Evolutionary conservation across 2,113 vertebrate genomes (phyloP).

Genomic region (Egretta garzetta): DNA sequence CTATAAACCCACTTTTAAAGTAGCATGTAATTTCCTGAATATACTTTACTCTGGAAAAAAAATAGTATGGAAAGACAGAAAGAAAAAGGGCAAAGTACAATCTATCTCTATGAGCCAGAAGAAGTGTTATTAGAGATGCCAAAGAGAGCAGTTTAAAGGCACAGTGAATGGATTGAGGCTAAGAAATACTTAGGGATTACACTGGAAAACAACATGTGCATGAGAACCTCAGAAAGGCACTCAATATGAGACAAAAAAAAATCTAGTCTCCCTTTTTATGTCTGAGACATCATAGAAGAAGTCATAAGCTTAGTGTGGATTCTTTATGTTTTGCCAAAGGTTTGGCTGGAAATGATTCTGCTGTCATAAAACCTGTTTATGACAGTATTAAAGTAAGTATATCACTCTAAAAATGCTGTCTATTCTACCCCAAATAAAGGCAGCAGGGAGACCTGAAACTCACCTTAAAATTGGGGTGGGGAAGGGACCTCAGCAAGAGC

Average conservation of each 20-base stretch:
- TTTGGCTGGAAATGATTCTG: conserved; percentile 43
- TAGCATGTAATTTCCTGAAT: neutral
- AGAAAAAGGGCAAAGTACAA: neutral
- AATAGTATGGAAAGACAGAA: neutral
- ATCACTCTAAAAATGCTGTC: conserved; percentile 4
- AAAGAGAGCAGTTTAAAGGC: neutral
- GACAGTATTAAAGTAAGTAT: conserved; percentile 32
- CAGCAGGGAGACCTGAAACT: neutral
- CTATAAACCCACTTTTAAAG: neutral
- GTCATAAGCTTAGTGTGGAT: conserved; percentile 26
- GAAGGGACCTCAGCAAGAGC: neutral
- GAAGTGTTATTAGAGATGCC: neutral
- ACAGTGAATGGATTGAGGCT: neutral
- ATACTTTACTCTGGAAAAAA: neutral
- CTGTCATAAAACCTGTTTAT: conserved; percentile 55
- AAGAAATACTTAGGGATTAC: neutral
- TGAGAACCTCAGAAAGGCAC: neutral
- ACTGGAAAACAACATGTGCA: neutral
- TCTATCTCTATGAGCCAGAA: neutral
- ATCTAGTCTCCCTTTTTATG: neutral
- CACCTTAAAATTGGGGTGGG: neutral
- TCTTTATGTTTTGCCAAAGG: conserved; percentile 57
- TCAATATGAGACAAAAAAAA: neutral
- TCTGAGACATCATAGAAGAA: conserved; percentile 23
- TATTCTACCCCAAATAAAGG: neutral